A percentile compares a stretch with the other conserved stretches of the same genome.
Evolutionary conservation across 2,113 vertebrate genomes (phyloP).

Genomic region (Tragelaphus imberbis): DNA sequence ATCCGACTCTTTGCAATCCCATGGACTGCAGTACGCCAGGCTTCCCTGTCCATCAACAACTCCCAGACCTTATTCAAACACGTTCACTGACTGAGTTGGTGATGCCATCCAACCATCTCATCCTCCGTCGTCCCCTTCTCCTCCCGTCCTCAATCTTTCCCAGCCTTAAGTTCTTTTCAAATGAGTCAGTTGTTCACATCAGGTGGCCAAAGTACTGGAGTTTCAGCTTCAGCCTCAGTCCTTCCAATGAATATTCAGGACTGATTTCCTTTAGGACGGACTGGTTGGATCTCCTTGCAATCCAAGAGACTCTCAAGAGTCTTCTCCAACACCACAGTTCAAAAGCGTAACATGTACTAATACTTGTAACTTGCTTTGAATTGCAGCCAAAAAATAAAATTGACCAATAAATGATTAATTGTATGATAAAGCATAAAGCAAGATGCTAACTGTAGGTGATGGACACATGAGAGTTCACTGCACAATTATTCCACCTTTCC

Average conservation of each 20-base stretch:
- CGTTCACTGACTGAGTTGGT: fast-evolving
- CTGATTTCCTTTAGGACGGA: background rate
- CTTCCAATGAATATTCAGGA: background rate
- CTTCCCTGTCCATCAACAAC: background rate
- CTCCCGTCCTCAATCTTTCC: background rate
- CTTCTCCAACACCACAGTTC: background rate
- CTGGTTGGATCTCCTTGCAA: background rate
- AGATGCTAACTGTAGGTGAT: background rate
- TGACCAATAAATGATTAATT: background rate
- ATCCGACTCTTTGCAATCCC: background rate
- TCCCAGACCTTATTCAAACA: background rate
- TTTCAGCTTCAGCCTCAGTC: background rate
- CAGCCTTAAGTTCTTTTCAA: background rate
- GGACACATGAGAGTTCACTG: background rate
- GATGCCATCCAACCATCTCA: background rate
- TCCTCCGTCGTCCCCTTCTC: background rate
- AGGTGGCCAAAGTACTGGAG: background rate
- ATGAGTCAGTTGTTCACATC: background rate
- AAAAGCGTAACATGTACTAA: background rate
- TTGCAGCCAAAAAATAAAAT: constrained; percentile 4
- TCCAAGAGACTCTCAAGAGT: background rate
- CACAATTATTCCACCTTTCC: constrained; percentile 15
- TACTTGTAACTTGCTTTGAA: constrained; percentile 4
- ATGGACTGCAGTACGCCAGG: background rate
- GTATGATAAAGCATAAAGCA: background rate